Conservation (phyloP, 2,797 vertebrate genomes). For the Brachyrhaphis roseni region DNA sequence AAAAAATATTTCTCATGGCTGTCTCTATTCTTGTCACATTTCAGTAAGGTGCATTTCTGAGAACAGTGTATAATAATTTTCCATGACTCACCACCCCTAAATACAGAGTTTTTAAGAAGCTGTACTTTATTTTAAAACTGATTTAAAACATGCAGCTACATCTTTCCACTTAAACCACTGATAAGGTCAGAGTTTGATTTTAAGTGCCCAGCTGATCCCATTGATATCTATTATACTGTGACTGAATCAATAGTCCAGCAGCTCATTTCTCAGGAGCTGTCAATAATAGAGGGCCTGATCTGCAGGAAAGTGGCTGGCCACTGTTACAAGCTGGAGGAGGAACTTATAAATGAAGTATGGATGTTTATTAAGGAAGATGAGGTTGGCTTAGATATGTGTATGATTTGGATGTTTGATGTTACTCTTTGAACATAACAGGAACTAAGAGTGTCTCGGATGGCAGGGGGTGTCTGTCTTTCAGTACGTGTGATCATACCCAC, state of each 20-base stretch:
- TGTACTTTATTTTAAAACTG: neutral
- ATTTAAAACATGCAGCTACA: conserved; percentile 10
- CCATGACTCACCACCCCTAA: neutral
- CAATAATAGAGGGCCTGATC: conserved; percentile 58
- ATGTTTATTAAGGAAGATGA: conserved; percentile 62
- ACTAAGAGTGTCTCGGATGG: conserved; percentile 45
- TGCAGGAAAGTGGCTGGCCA: conserved; percentile 57
- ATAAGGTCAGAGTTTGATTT: conserved; percentile 48
- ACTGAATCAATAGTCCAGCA: conserved; percentile 69
- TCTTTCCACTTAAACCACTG: conserved; percentile 16
- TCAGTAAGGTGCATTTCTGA: neutral
- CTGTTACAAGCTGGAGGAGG: conserved; percentile 37
- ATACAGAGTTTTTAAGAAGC: neutral
- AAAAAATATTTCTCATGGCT: neutral
- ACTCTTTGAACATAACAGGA: conserved; percentile 56
- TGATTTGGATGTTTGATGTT: conserved; percentile 68
- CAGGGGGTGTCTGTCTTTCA: conserved; percentile 24
- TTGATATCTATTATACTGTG: conserved; percentile 68
- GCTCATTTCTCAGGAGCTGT: conserved; percentile 68
- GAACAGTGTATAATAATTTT: neutral
- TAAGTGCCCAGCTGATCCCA: conserved; percentile 54
- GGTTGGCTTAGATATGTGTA: conserved; percentile 64
- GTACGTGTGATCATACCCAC: conserved; percentile 10
- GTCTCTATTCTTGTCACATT: neutral
- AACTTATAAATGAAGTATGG: conserved; percentile 55